Evolutionary conservation across 2,797 vertebrate species (phyloP).

Genomic region (Micropoecilia bifurca): DNA sequence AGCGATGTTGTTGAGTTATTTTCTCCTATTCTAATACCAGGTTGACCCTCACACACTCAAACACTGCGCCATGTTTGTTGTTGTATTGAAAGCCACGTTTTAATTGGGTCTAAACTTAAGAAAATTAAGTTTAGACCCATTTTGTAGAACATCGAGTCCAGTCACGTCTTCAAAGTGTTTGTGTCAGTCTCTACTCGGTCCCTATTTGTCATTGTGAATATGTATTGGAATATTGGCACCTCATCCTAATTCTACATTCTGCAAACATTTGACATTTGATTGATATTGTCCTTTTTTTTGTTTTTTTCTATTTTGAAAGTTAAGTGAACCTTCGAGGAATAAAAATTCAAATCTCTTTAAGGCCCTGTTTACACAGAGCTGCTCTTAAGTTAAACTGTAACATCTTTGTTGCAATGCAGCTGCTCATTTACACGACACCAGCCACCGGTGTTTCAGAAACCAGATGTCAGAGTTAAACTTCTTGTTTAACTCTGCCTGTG

Average conservation of each 20-base stretch:
- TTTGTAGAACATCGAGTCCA: not conserved
- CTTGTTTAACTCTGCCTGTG: too few species aligned
- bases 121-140: not conserved
- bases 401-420: too few species aligned
- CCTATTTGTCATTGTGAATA: not conserved
- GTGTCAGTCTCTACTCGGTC: not conserved
- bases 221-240: not conserved
- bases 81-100: not conserved
- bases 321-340: not conserved
- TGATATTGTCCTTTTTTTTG: not conserved
- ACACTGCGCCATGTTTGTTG: too few species aligned
- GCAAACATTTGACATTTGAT: not conserved
- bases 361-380: too few species aligned
- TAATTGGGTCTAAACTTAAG: not conserved
- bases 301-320: not conserved
- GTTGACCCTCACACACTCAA: not conserved
- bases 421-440: too few species aligned
- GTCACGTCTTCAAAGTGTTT: not conserved
- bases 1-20: not conserved
- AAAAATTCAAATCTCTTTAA: not conserved
- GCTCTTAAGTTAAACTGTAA: too few species aligned
- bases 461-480: too few species aligned
- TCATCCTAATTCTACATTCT: not conserved
- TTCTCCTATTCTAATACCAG: not conserved
- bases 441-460: too few species aligned